Conservation (phyloP, 2,797 vertebrate species). For the Myioborus miniatus region DNA sequence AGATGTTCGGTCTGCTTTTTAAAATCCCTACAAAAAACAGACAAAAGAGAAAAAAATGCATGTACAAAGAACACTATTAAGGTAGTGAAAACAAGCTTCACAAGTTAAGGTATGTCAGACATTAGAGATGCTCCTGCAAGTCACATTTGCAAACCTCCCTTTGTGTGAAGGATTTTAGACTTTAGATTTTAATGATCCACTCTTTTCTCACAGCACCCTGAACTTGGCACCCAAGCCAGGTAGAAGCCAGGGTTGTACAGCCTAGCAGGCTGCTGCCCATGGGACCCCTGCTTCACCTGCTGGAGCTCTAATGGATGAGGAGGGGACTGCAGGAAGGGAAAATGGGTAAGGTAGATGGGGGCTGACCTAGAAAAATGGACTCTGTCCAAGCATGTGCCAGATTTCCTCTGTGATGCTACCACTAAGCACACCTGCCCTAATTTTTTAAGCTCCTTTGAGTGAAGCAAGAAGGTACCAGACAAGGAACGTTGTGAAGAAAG, state of each 20-base stretch:
- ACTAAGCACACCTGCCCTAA: neutral
- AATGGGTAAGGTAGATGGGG: neutral
- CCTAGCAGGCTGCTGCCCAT: neutral
- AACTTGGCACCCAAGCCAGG: accelerated
- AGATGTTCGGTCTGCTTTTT: neutral
- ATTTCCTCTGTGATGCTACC: neutral
- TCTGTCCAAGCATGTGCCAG: neutral
- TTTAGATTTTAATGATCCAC: neutral
- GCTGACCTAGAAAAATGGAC: neutral
- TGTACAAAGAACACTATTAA: neutral
- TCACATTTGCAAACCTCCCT: neutral
- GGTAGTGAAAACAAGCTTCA: neutral
- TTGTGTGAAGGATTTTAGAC: neutral
- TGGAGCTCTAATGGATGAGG: neutral
- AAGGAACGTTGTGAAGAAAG: neutral
- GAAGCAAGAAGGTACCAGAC: neutral
- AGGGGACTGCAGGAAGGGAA: neutral
- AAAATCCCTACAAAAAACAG: neutral
- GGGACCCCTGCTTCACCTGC: neutral
- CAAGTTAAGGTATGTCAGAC: neutral
- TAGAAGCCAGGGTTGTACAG: neutral
- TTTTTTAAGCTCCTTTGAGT: neutral
- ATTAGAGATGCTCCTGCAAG: neutral
- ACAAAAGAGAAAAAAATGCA: neutral
- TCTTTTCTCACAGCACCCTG: neutral